phyloP scores from a whole-genome alignment of 2,797 vertebrate species.

The Ceyx erithaca region DNA sequence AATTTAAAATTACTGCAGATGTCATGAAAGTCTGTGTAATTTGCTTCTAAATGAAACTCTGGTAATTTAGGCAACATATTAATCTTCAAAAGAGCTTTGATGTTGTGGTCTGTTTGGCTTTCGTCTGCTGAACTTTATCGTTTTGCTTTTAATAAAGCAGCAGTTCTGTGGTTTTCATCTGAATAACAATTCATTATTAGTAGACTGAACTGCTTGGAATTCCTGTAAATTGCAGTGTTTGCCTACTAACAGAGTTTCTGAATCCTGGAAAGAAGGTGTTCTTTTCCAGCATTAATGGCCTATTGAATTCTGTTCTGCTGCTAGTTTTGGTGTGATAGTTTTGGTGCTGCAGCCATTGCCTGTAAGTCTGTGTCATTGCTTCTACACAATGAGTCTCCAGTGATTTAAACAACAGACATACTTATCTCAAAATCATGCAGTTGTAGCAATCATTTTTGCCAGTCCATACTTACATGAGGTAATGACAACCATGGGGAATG shows the following conservation, averaged over 20 bases:
- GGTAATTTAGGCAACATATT: conserved; percentile 47
- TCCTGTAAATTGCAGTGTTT: conserved; percentile 38
- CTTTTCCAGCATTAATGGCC: background rate
- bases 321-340: background rate
- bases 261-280: background rate
- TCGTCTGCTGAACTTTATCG: conserved; percentile 41
- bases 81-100: conserved; percentile 67
- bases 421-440: background rate
- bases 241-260: background rate
- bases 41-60: conserved; percentile 46
- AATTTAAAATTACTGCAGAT: conserved; percentile 23
- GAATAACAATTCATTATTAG: conserved; percentile 26
- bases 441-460: background rate
- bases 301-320: background rate
- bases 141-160: conserved; percentile 50
- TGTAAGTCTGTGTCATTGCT: background rate
- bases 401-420: background rate
- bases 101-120: conserved; percentile 47
- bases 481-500: background rate
- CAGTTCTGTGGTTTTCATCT: conserved; percentile 27
- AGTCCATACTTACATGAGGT: background rate
- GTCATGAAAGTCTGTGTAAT: background rate
- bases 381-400: background rate
- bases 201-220: conserved; percentile 7
- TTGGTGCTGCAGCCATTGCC: background rate